Conservation (phyloP, 2,113 vertebrate species). For the Tragelaphus imberbis region DNA sequence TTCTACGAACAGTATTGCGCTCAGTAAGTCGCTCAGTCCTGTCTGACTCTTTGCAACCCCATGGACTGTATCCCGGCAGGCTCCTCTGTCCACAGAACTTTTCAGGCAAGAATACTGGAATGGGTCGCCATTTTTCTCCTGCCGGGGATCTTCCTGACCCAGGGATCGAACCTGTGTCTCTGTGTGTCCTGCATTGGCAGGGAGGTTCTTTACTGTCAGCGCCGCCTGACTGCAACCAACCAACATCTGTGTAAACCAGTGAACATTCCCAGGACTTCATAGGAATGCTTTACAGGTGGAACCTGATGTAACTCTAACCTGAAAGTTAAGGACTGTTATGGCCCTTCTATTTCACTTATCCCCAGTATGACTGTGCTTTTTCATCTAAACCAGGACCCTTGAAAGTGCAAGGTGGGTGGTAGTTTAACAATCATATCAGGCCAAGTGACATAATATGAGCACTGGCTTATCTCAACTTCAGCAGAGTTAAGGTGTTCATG, state of each 20-base stretch:
- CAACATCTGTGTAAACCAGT: neutral
- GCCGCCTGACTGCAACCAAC: neutral
- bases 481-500: neutral
- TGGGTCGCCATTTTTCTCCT: neutral
- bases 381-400: neutral
- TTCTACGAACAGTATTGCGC: fast-evolving
- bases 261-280: fast-evolving
- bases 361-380: fast-evolving
- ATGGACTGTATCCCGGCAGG: fast-evolving
- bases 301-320: neutral
- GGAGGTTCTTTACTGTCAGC: neutral
- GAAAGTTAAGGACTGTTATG: neutral
- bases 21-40: neutral
- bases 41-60: neutral
- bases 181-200: neutral
- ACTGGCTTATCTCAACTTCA: neutral
- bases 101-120: neutral
- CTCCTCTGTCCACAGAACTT: neutral
- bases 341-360: neutral
- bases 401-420: no score
- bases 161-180: neutral
- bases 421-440: neutral
- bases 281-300: neutral
- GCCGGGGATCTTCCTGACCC: neutral
- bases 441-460: neutral